These are phyloP conservation scores for Pseudorectes ferrugineus DNA, from an alignment of 2,113 vertebrate genomes.

Conservation along the genomic window DNA sequence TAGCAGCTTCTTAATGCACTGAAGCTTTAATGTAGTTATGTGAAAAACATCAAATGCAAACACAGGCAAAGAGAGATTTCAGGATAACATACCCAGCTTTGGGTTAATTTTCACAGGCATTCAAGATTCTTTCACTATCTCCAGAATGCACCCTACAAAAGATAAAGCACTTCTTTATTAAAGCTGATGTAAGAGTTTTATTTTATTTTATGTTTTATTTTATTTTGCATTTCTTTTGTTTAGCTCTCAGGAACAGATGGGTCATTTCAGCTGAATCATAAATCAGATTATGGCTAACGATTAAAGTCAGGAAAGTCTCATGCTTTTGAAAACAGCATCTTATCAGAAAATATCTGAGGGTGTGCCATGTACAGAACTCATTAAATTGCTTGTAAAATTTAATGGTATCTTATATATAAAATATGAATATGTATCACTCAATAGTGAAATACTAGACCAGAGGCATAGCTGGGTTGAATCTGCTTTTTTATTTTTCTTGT, in stretches of 20 bases:
- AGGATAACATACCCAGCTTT: background rate
- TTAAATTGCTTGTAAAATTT: background rate
- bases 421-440: background rate
- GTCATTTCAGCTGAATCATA: slow-evolving; percentile 2
- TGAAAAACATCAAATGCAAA: background rate
- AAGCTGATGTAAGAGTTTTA: background rate
- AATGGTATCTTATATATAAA: background rate
- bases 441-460: background rate
- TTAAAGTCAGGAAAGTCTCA: background rate
- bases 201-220: background rate
- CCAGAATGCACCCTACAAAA: background rate
- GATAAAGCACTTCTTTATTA: background rate
- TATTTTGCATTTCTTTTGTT: background rate
- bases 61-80: background rate
- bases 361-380: background rate
- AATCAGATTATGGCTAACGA: slow-evolving; percentile 3
- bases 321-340: background rate
- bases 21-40: background rate
- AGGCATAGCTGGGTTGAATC: background rate
- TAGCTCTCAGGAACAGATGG: background rate
- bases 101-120: background rate
- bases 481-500: background rate
- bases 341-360: background rate
- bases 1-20: background rate
- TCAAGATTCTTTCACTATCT: background rate